phyloP scores from a whole-genome alignment of 1,140 invertebrate genomes.

The Drosophila albomicans region DNA sequence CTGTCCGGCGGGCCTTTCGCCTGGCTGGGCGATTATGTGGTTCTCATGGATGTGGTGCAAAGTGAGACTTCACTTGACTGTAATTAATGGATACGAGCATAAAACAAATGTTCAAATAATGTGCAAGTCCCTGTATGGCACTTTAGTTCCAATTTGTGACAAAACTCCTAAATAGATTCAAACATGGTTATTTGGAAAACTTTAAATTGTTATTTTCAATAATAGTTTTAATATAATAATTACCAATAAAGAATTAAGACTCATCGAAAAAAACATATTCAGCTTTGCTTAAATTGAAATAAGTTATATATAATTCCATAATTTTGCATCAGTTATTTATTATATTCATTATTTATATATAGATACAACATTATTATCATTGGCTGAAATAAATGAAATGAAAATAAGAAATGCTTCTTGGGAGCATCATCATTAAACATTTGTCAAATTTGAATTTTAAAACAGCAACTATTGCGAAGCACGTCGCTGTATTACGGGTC shows the following conservation, averaged over 20 bases:
- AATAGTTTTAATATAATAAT: too few relatives aligned
- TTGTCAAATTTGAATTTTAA: conserved; percentile 24
- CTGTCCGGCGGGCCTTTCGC: conserved; percentile 17
- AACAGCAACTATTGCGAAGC: conserved; percentile 42
- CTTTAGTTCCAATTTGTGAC: not conserved
- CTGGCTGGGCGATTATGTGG: conserved; percentile 36
- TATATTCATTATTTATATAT: too few relatives aligned
- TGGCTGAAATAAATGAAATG: too few relatives aligned
- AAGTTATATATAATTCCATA: too few relatives aligned
- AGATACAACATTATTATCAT: too few relatives aligned
- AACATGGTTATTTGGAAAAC: not conserved
- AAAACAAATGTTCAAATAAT: conserved; percentile 33
- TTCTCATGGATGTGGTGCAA: conserved; percentile 10
- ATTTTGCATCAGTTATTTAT: too few relatives aligned
- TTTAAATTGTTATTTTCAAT: conserved; percentile 4
- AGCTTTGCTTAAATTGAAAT: too few relatives aligned
- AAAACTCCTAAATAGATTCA: not conserved
- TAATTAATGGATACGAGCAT: conserved; percentile 39
- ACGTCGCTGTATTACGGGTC: conserved; percentile 64
- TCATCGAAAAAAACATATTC: too few relatives aligned
- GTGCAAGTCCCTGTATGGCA: not conserved
- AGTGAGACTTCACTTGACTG: conserved; percentile 24
- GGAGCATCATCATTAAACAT: not conserved
- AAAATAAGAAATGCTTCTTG: not conserved
- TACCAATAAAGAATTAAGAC: too few relatives aligned